Percentiles rank a stretch among this genome's conserved stretches.
These are phyloP conservation scores for Ethmia dodecea DNA, from an alignment of 2,888 invertebrate species.

Conservation along the genomic window DNA sequence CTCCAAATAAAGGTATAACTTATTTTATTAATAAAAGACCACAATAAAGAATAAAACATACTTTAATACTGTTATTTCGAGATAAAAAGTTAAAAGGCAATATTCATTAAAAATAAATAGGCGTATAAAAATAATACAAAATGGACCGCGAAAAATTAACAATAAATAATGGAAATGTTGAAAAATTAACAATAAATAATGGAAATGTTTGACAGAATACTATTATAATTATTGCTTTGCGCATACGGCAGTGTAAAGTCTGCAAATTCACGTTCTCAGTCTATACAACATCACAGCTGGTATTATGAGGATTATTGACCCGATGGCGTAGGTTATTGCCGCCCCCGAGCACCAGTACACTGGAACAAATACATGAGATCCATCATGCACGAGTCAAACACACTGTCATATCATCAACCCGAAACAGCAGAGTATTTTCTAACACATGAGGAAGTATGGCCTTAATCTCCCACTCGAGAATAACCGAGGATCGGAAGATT, in stretches of 20 bases:
- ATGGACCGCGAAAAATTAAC: conserved; percentile 11
- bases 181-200: conserved; percentile 22
- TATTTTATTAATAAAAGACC: background rate
- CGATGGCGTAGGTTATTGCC: conserved; percentile 86
- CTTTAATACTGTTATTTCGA: conserved; percentile 58
- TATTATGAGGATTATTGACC: conserved; percentile 85
- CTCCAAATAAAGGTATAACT: too few species aligned
- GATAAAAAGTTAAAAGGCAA: conserved; percentile 30
- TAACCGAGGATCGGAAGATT: too few species aligned
- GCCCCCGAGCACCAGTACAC: conserved; percentile 96
- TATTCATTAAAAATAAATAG: conserved; percentile 28
- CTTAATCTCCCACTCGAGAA: too few species aligned
- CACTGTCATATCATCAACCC: too few species aligned
- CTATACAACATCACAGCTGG: conserved; percentile 84
- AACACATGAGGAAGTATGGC: too few species aligned
- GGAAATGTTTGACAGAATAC: conserved; percentile 16
- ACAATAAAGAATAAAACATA: conserved; percentile 7
- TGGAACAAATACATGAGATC: too few species aligned
- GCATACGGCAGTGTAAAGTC: conserved; percentile 29
- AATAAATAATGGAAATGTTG: conserved; percentile 27
- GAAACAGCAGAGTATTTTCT: too few species aligned
- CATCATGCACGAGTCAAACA: too few species aligned
- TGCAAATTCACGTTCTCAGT: conserved; percentile 44
- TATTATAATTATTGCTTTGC: conserved; percentile 22
- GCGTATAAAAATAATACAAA: conserved; percentile 25